phyloP scores from a whole-genome alignment of 1,140 invertebrate species.

The Drosophila tsacasi region DNA sequence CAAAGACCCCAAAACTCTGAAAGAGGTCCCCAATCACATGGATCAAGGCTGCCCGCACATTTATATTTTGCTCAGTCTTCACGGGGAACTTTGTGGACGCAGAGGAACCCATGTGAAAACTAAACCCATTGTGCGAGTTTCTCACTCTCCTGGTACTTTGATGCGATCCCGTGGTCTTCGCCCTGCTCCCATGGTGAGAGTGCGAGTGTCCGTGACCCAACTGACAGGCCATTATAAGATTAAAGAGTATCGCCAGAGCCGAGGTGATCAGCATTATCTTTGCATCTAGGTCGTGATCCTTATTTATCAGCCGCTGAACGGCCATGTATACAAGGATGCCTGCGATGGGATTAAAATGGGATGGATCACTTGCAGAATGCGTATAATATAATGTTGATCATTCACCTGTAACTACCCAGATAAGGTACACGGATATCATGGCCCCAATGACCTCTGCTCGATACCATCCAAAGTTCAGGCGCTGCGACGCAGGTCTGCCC shows the following conservation, averaged over 20 bases:
- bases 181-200: not conserved
- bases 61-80: slow-evolving; percentile 88
- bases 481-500: slow-evolving; percentile 87
- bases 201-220: slow-evolving; percentile 85
- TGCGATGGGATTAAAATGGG: not conserved
- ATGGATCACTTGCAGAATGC: slow-evolving; percentile 1
- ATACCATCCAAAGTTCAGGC: slow-evolving; percentile 91
- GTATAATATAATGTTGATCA: not conserved
- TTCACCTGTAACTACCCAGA: slow-evolving; percentile 92
- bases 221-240: slow-evolving; percentile 95
- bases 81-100: slow-evolving; percentile 13
- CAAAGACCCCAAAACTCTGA: slow-evolving; percentile 94
- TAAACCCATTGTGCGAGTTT: not conserved
- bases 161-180: not conserved
- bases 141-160: not conserved
- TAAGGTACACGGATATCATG: slow-evolving; percentile 88
- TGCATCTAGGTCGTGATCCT: slow-evolving; percentile 92
- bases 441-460: slow-evolving; percentile 88
- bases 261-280: slow-evolving; percentile 95
- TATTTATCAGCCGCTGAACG: slow-evolving; percentile 89
- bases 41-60: slow-evolving; percentile 94
- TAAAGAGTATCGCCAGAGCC: slow-evolving; percentile 91
- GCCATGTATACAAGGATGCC: slow-evolving; percentile 94
- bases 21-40: slow-evolving; percentile 96
- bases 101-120: slow-evolving; percentile 3